A percentile compares a stretch with the other conserved stretches of the same genome.
These are phyloP conservation scores for Porites divaricata DNA, from an alignment of 92 coral and sea anemone species.

Conservation along the genomic window DNA sequence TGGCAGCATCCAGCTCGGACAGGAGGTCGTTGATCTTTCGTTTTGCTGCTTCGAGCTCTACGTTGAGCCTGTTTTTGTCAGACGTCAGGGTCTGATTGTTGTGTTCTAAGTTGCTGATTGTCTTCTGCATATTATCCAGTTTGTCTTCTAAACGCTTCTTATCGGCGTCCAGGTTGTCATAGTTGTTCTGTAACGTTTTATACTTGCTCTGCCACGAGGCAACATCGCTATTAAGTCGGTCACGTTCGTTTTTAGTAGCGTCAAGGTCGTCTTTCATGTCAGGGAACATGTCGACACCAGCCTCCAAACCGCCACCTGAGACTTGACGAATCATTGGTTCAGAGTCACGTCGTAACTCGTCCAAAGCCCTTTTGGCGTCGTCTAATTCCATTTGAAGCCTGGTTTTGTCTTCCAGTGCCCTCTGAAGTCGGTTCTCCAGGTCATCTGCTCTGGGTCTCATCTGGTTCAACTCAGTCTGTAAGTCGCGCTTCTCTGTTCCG, in stretches of 20 bases:
- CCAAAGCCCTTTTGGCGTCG: conserved; percentile 22
- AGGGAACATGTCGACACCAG: conserved; percentile 79
- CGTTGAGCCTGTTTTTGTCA: conserved; percentile 85
- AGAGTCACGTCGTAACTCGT: conserved; percentile 48
- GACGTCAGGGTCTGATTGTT: conserved; percentile 80
- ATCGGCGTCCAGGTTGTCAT: conserved; percentile 72
- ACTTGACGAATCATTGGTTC: conserved; percentile 68
- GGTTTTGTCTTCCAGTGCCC: conserved; percentile 72
- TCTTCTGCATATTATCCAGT: conserved; percentile 87
- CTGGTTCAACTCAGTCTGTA: conserved; percentile 67
- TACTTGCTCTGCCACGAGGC: conserved; percentile 84
- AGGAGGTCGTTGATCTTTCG: conserved; percentile 83
- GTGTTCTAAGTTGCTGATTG: conserved; percentile 85
- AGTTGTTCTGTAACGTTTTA: conserved; percentile 74
- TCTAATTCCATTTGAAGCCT: conserved; percentile 80
- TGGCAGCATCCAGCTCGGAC: conserved; percentile 88
- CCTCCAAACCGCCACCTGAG: conserved; percentile 71
- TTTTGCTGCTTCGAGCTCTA: conserved; percentile 88
- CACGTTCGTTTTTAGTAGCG: conserved; percentile 76
- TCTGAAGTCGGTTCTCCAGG: conserved; percentile 70
- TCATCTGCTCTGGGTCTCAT: conserved; percentile 73
- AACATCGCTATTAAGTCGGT: conserved; percentile 75
- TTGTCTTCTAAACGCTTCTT: conserved; percentile 87
- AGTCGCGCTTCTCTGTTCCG: conserved; percentile 81
- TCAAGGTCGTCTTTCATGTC: conserved; percentile 73